Conservation (phyloP, 2,888 invertebrate species). For the Lepidonotus clava region DNA sequence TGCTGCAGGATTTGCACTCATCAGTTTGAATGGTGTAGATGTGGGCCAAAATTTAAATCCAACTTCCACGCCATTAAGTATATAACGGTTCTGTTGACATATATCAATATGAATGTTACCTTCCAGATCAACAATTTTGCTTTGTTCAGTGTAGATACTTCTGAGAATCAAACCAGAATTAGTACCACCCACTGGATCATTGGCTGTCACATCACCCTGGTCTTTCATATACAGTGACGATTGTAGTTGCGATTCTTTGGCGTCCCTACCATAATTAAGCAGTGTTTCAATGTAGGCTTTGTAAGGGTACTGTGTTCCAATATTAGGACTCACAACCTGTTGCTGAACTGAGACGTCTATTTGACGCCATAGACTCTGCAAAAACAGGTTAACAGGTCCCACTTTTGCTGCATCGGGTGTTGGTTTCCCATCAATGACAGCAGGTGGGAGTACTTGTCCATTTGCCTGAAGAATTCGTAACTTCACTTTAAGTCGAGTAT, state of each 20-base stretch:
- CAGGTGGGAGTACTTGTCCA: background rate
- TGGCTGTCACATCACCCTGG: background rate
- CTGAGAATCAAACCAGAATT: background rate
- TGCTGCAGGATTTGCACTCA: background rate
- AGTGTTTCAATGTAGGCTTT: slow-evolving; percentile 20
- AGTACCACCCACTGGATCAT: background rate
- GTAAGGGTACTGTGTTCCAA: background rate
- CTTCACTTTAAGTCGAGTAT: background rate
- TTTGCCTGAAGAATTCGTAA: background rate
- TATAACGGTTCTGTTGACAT: background rate
- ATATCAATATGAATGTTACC: background rate
- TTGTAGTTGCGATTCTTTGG: background rate
- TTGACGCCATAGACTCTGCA: background rate
- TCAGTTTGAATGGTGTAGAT: background rate
- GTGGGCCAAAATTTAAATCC: background rate
- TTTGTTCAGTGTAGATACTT: background rate
- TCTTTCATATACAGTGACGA: background rate
- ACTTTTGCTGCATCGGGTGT: background rate
- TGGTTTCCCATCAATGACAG: background rate
- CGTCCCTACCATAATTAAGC: background rate
- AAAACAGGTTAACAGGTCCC: background rate
- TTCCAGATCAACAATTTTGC: background rate
- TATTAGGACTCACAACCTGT: background rate
- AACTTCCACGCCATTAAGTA: background rate
- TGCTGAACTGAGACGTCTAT: slow-evolving; percentile 13